These are phyloP conservation scores for Bathynomus jamesi DNA, from an alignment of 1,140 invertebrate genomes.

Conservation along the genomic window DNA sequence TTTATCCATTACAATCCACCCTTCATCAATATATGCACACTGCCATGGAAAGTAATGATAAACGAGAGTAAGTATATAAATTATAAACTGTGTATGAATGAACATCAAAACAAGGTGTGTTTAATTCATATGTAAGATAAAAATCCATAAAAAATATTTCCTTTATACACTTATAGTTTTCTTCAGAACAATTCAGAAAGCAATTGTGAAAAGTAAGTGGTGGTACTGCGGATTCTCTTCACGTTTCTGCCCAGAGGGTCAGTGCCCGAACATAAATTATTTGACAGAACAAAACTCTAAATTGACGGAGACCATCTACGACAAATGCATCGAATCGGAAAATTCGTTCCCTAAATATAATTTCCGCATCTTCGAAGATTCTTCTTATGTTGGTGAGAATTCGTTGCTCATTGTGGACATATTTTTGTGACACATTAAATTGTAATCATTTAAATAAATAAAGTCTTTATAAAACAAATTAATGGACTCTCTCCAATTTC, in stretches of 20 bases:
- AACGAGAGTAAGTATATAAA: not conserved
- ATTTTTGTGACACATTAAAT: too few relatives aligned
- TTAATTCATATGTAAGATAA: too few relatives aligned
- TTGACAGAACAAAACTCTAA: not conserved
- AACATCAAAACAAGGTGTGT: too few relatives aligned
- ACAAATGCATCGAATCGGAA: not conserved
- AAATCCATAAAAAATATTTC: too few relatives aligned
- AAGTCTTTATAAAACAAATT: too few relatives aligned
- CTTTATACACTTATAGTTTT: too few relatives aligned
- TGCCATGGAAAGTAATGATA: not conserved
- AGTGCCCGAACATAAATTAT: not conserved
- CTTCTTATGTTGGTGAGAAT: not conserved
- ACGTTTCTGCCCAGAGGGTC: not conserved
- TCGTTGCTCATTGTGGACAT: too few relatives aligned
- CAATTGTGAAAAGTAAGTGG: not conserved
- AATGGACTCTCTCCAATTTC: too few relatives aligned
- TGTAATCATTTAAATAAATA: too few relatives aligned
- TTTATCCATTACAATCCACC: not conserved
- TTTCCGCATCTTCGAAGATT: not conserved
- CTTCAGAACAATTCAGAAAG: not conserved
- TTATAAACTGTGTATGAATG: too few relatives aligned
- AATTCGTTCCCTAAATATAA: not conserved
- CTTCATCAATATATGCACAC: not conserved
- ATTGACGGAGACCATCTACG: not conserved
- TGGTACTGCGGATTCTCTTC: not conserved